These are phyloP conservation scores for Choloepus hoffmanni DNA, from an alignment of 2,113 vertebrate species.

Conservation along the genomic window DNA sequence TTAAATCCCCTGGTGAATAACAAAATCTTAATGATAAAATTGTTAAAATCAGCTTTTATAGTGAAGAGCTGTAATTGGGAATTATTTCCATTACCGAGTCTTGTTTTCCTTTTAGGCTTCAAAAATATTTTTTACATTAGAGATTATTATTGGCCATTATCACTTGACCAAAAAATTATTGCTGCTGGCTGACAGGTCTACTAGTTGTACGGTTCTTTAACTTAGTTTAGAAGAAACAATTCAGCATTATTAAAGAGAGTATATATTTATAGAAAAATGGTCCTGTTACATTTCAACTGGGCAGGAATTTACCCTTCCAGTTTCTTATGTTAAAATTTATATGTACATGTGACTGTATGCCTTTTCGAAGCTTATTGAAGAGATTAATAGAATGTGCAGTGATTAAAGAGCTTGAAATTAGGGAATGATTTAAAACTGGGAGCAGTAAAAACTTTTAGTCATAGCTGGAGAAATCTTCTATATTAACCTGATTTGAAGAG, in stretches of 20 bases:
- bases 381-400: not conserved
- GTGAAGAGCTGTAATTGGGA: not conserved
- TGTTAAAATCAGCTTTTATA: not conserved
- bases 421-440: not conserved
- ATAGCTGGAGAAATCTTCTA: not conserved
- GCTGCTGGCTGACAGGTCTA: not conserved
- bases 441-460: not conserved
- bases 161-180: not conserved
- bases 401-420: conserved; percentile 21
- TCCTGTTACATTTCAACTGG: not conserved
- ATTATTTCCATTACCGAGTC: conserved; percentile 12
- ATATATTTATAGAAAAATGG: not conserved
- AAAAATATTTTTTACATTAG: conserved; percentile 12
- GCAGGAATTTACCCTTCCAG: not conserved
- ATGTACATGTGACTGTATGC: not conserved
- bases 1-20: conserved; percentile 14
- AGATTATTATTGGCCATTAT: not conserved
- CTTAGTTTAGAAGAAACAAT: not conserved
- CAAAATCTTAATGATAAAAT: conserved; percentile 8
- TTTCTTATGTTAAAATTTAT: not conserved
- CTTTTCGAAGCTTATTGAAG: conserved; percentile 34
- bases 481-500: not conserved
- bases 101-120: not conserved
- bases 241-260: not conserved
- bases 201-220: not conserved